Evolutionary conservation across 2,888 invertebrate species (phyloP).

Genomic region (Habrosyne pyritoides): DNA sequence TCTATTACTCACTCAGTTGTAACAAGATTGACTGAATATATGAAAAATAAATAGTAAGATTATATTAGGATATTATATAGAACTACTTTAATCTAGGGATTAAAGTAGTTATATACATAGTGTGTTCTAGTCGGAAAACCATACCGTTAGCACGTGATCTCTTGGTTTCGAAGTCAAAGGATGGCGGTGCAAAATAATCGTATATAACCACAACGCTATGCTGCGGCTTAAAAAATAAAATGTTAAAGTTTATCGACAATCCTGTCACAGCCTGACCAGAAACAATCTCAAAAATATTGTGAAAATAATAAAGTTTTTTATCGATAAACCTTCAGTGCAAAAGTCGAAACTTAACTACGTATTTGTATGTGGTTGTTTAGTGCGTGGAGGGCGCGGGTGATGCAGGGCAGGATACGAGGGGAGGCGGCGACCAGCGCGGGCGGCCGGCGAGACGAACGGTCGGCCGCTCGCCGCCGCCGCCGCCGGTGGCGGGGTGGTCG

Average conservation of each 20-base stretch:
- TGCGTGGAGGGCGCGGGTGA: slow-evolving; percentile 35
- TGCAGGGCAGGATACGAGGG: slow-evolving; percentile 34
- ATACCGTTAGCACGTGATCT: too few relatives aligned
- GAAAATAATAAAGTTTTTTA: slow-evolving; percentile 18
- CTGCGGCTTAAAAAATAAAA: background rate
- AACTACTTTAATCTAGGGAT: too few relatives aligned
- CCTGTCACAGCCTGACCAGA: too few relatives aligned
- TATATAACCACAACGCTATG: too few relatives aligned
- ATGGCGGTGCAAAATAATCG: too few relatives aligned
- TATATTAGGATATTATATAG: too few relatives aligned
- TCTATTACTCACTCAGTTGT: too few relatives aligned
- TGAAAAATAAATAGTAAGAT: too few relatives aligned
- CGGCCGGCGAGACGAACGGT: slow-evolving; percentile 51
- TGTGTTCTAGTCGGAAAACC: too few relatives aligned
- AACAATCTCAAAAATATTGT: background rate
- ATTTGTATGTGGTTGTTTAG: slow-evolving; percentile 54
- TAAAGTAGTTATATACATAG: too few relatives aligned
- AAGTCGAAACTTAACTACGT: slow-evolving; percentile 51
- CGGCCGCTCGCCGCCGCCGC: slow-evolving; percentile 38
- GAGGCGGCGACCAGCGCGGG: slow-evolving; percentile 27
- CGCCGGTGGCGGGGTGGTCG: slow-evolving; percentile 9
- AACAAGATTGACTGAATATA: too few relatives aligned
- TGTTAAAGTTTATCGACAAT: background rate
- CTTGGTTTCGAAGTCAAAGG: too few relatives aligned
- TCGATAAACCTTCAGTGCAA: slow-evolving; percentile 43